Percentiles rank a stretch among this genome's conserved stretches.
Conservation (phyloP, 2,888 invertebrate species). For the Cerastis rubricosa region DNA sequence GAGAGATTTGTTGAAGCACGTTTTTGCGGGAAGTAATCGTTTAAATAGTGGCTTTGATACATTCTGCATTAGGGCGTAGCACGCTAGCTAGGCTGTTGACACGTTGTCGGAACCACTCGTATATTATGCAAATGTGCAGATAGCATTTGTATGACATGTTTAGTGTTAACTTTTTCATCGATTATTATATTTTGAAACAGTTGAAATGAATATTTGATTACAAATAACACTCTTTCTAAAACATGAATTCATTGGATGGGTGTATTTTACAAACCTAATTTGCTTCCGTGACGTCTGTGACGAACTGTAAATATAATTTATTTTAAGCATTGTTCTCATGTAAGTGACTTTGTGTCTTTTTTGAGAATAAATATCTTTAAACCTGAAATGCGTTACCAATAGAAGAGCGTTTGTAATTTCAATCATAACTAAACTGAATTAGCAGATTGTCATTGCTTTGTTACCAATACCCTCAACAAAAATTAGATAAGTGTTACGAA, state of each 20-base stretch:
- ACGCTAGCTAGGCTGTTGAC: slow-evolving; percentile 33
- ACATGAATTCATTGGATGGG: too few relatives aligned
- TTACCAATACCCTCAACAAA: too few relatives aligned
- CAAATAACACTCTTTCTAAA: too few relatives aligned
- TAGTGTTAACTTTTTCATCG: not conserved
- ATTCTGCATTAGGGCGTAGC: slow-evolving; percentile 33
- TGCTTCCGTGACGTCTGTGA: too few relatives aligned
- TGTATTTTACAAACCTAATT: too few relatives aligned
- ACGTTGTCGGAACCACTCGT: slow-evolving; percentile 17
- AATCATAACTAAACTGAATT: not conserved
- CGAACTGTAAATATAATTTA: too few relatives aligned
- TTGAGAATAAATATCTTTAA: too few relatives aligned
- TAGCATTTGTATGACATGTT: slow-evolving; percentile 21
- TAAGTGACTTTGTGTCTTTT: too few relatives aligned
- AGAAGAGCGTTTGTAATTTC: not conserved
- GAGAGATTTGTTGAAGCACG: slow-evolving; percentile 37
- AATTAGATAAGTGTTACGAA: not conserved
- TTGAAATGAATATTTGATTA: too few relatives aligned
- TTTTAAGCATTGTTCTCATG: too few relatives aligned
- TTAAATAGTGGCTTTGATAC: slow-evolving; percentile 55
- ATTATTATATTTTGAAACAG: not conserved
- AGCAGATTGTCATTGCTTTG: not conserved
- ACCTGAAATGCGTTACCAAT: not conserved
- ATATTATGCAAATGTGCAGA: slow-evolving; percentile 18
- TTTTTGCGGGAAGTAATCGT: slow-evolving; percentile 39